These are phyloP conservation scores for Vidua chalybeata DNA, from an alignment of 2,113 vertebrate species.

Conservation along the genomic window DNA sequence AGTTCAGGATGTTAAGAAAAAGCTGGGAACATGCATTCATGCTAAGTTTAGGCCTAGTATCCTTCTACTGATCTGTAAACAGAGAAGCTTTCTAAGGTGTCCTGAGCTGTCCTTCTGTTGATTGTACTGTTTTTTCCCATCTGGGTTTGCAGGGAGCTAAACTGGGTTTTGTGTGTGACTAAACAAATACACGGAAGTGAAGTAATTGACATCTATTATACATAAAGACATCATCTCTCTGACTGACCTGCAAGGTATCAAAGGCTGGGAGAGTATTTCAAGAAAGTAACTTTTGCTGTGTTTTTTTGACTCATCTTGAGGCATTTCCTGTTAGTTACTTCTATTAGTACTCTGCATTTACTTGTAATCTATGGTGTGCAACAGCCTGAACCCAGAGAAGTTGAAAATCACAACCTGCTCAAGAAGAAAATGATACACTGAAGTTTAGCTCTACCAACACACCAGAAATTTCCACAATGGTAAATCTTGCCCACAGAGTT, in stretches of 20 bases:
- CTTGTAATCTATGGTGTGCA: rapidly evolving
- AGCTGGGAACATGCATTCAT: background rate
- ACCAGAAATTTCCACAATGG: background rate
- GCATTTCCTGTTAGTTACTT: background rate
- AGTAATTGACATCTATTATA: background rate
- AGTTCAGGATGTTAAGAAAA: background rate
- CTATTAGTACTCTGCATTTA: background rate
- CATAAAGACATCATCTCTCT: background rate
- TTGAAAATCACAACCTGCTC: background rate
- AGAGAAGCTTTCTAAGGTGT: background rate
- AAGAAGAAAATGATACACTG: background rate
- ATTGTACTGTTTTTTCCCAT: background rate
- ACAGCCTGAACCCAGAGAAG: background rate
- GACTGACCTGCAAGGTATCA: background rate
- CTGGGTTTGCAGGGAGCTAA: background rate
- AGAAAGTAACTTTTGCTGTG: background rate
- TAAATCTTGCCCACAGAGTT: background rate
- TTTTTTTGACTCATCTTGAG: background rate
- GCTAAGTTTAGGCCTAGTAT: background rate
- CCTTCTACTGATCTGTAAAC: background rate
- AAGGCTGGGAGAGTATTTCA: background rate
- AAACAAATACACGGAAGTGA: background rate
- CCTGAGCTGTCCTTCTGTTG: background rate
- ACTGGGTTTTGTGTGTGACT: background rate
- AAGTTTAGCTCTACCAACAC: background rate